Percentiles rank a stretch among this genome's conserved stretches.
Evolutionary conservation across 1,140 invertebrate species (phyloP).

Genomic region (Halyomorpha halys): DNA sequence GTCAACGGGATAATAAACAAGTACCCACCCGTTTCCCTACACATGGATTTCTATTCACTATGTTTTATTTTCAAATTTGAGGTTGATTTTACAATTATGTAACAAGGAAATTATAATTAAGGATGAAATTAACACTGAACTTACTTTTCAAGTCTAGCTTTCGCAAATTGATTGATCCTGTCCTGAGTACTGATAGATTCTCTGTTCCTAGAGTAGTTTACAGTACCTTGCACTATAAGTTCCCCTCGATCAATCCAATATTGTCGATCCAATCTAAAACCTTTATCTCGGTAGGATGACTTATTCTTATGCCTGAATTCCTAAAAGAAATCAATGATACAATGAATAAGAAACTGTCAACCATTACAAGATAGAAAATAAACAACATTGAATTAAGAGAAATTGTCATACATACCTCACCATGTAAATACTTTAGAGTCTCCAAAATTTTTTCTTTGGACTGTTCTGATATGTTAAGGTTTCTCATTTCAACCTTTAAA

Average conservation of each 20-base stretch:
- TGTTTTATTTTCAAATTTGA: no score
- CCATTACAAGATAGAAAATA: not conserved
- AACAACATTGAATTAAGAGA: not conserved
- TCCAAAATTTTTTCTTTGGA: slow-evolving; percentile 57
- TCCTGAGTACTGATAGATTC: slow-evolving; percentile 43
- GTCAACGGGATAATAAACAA: no score
- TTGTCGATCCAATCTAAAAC: slow-evolving; percentile 49
- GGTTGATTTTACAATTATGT: no score
- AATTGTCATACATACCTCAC: slow-evolving; percentile 38
- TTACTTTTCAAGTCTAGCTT: slow-evolving; percentile 56
- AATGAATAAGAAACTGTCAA: not conserved
- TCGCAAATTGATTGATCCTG: slow-evolving; percentile 52
- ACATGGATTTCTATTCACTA: no score
- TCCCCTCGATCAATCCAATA: slow-evolving; percentile 64
- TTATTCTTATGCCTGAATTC: slow-evolving; percentile 39
- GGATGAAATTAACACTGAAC: slow-evolving; percentile 27
- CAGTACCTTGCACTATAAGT: slow-evolving; percentile 55
- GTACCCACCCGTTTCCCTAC: no score
- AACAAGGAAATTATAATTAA: slow-evolving; percentile 12
- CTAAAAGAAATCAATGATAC: slow-evolving; percentile 34
- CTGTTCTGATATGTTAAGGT: slow-evolving; percentile 48
- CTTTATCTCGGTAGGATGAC: slow-evolving; percentile 49
- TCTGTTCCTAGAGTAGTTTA: slow-evolving; percentile 49
- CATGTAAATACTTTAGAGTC: slow-evolving; percentile 57
- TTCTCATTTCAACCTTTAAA: slow-evolving; percentile 59